These are phyloP conservation scores for Cottus gobio DNA, from an alignment of 2,113 vertebrate species.

Conservation along the genomic window DNA sequence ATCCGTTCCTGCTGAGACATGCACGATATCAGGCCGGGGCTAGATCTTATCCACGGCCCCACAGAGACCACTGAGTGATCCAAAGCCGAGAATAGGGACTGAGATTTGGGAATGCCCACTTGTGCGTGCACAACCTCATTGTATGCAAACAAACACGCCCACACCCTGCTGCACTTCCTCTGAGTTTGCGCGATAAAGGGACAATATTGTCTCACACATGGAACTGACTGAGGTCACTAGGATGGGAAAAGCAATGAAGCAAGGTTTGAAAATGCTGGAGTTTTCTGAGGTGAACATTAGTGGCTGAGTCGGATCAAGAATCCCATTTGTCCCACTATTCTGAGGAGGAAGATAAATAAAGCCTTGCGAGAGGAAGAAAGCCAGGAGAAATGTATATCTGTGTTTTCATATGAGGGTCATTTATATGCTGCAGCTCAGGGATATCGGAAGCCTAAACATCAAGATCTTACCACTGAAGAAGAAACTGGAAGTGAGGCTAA, in stretches of 20 bases:
- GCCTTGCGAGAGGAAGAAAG: not conserved
- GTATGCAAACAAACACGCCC: conserved; percentile 32
- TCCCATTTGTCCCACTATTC: not conserved
- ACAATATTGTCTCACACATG: conserved; percentile 11
- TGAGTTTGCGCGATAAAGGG: conserved; percentile 43
- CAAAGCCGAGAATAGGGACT: conserved; percentile 19
- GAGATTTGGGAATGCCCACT: conserved; percentile 14
- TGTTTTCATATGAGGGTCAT: not conserved
- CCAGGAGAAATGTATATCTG: not conserved
- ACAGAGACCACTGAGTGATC: conserved; percentile 27
- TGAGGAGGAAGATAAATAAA: not conserved
- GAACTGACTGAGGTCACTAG: not conserved
- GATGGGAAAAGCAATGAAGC: conserved; percentile 1
- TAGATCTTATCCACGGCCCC: conserved; percentile 43
- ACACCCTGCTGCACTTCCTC: conserved; percentile 59
- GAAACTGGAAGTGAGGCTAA: not conserved
- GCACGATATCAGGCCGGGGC: conserved; percentile 20
- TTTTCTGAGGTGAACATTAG: not conserved
- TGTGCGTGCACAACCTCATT: conserved; percentile 7
- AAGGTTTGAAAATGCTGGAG: not conserved
- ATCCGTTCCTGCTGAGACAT: not conserved
- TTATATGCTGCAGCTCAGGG: not conserved
- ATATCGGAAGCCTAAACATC: not conserved
- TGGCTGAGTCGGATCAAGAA: not conserved
- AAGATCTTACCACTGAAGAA: not conserved